Evolutionary conservation across 2,797 vertebrate genomes (phyloP), one percentile per base, ranked within the genome.

Genomic region (Anniella stebbinsi): DNA sequence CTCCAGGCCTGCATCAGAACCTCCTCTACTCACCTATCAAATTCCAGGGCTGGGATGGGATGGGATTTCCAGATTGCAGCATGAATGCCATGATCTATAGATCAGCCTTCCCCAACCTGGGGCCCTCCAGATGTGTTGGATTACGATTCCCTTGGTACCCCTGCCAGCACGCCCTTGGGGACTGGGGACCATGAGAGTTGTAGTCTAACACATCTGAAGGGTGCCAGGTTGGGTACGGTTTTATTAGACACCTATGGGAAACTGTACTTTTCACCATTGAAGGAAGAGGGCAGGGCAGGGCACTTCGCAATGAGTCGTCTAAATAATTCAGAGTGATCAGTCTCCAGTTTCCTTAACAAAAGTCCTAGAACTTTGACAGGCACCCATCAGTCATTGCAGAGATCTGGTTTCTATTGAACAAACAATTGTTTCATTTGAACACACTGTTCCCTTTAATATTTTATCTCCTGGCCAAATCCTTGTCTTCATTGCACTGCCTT

Each of bases 401-500:
- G 77, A 87, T 73, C 57, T 87, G 25, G 70, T 91, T 93, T 92
- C 93, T 75, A 82, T 28, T 48, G 85, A 63, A 84, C 88, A 82
- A 86, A 87, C 73, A 81, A 72, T 18, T 82, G 77, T 87, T 87
- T 90, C 80, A 90, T 84, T 86, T 89, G 76, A 89, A 80, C 63
- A 63, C 54, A 67, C 12, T 51, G 7, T 81, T n/a, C 75, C 72
- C 70, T 91, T 90, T 73, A 94, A 93, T 88, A 89, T 89, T 91
- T 93, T 88, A 91, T 78, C 38, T 23, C 75, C 76, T 88, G 36
- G 80, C 69, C 72, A 15, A 15, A 41, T 69, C 75, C 75, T 54
- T 87, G 18, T 77, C 80, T 84, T 76, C 89, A 51, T 5, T 75
- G 48, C 41, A 86, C 80, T n/a, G 17, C 28, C 10, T 36, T 67